phyloP scores from a whole-genome alignment of 2,113 vertebrate species.

The Indicator maculatus region DNA sequence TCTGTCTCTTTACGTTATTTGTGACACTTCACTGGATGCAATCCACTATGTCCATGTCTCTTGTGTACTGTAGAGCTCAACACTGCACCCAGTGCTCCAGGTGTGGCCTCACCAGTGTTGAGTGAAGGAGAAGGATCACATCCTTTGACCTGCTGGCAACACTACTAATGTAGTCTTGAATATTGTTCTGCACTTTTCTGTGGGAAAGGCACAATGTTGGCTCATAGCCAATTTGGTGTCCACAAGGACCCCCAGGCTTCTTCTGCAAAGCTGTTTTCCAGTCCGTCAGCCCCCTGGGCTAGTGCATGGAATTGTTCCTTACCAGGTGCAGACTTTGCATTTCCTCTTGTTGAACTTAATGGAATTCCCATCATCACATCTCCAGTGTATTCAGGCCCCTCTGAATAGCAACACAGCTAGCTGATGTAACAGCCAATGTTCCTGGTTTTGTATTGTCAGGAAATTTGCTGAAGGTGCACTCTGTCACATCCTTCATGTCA shows the following conservation, averaged over 20 bases:
- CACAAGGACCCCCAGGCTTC: background rate
- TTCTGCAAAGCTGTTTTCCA: background rate
- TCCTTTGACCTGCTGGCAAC: background rate
- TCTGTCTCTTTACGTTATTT: background rate
- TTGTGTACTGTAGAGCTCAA: background rate
- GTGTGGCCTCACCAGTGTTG: background rate
- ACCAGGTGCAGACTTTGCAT: background rate
- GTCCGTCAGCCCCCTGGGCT: accelerated
- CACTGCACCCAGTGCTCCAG: background rate
- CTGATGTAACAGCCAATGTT: background rate
- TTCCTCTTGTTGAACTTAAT: background rate
- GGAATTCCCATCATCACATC: background rate
- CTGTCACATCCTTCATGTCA: background rate
- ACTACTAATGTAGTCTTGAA: background rate
- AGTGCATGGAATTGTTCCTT: background rate
- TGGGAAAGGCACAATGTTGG: background rate
- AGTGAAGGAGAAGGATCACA: background rate
- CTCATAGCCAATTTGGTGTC: background rate
- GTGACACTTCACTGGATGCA: background rate
- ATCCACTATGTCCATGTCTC: background rate
- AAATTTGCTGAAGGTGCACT: background rate
- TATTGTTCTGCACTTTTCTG: background rate
- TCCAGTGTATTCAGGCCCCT: background rate
- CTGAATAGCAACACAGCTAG: background rate
- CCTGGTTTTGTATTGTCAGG: background rate